Evolutionary conservation across 2,113 vertebrate genomes (phyloP).

Genomic region (Notarius lentiginosus): DNA sequence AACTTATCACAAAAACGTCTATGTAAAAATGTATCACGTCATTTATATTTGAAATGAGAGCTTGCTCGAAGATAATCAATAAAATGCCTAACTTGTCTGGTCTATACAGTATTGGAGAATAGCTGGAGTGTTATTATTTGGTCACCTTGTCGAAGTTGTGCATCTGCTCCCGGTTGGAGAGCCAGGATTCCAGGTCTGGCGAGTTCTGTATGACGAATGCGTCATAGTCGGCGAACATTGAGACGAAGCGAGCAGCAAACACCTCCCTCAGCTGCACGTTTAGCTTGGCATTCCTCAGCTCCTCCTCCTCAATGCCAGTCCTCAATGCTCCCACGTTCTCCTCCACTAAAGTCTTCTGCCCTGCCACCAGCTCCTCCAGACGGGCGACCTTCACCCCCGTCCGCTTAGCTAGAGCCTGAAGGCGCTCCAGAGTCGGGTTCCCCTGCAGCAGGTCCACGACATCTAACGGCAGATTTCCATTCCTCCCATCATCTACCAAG

Average conservation of each 20-base stretch:
- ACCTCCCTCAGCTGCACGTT: slow-evolving; percentile 96
- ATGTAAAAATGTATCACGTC: no score
- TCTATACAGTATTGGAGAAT: background rate
- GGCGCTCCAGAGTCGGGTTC: slow-evolving; percentile 91
- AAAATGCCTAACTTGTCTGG: background rate
- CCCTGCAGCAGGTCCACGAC: slow-evolving; percentile 89
- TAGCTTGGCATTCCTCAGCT: slow-evolving; percentile 87
- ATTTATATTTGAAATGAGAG: background rate
- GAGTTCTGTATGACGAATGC: slow-evolving; percentile 97
- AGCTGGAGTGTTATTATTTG: background rate
- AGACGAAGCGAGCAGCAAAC: slow-evolving; percentile 95
- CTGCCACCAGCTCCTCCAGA: slow-evolving; percentile 69
- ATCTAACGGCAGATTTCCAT: slow-evolving; percentile 90
- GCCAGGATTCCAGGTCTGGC: slow-evolving; percentile 98
- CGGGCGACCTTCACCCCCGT: slow-evolving; percentile 86
- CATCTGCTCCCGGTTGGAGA: slow-evolving; percentile 97
- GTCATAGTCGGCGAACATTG: slow-evolving; percentile 99
- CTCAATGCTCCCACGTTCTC: slow-evolving; percentile 54
- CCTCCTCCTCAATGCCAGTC: slow-evolving; percentile 82
- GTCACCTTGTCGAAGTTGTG: slow-evolving; percentile 98
- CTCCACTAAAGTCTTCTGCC: slow-evolving; percentile 59
- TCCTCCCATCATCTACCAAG: slow-evolving; percentile 89
- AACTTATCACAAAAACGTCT: background rate
- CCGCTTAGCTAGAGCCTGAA: slow-evolving; percentile 95
- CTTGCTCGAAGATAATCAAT: background rate